A percentile compares a stretch with the other conserved stretches of the same genome.
phyloP scores from a whole-genome alignment of 2,797 vertebrate genomes.

The Danionella dracula region DNA sequence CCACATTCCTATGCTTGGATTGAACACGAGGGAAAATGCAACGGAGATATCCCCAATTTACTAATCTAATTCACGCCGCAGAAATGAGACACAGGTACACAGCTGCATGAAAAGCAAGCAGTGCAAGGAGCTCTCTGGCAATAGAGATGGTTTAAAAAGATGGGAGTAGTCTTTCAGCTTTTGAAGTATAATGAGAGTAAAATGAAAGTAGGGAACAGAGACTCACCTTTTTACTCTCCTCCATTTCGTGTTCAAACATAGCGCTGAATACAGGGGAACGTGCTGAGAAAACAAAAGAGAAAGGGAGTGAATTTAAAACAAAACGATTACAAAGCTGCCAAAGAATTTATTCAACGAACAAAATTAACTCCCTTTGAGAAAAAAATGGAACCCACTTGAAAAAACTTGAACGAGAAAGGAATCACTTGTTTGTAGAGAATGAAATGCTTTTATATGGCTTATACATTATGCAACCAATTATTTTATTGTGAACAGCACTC shows the following conservation, averaged over 20 bases:
- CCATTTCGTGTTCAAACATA: conserved; percentile 92
- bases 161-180: conserved; percentile 11
- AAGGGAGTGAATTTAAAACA: too few species aligned
- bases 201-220: conserved; percentile 39
- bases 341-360: not conserved
- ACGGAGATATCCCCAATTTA: conserved; percentile 16
- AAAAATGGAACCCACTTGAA: not conserved
- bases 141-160: conserved; percentile 20
- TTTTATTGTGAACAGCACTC: not conserved
- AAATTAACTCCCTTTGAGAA: not conserved
- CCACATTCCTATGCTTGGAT: not conserved
- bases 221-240: conserved; percentile 87
- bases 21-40: not conserved
- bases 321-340: not conserved
- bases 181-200: conserved; percentile 36
- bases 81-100: conserved; percentile 18
- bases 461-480: not conserved
- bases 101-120: not conserved
- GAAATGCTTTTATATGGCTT: too few species aligned
- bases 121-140: not conserved
- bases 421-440: too few species aligned
- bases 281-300: conserved; percentile 63
- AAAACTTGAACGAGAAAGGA: not conserved
- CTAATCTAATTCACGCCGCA: not conserved
- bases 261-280: conserved; percentile 93